Evolutionary conservation across 2,113 vertebrate genomes (phyloP).

Genomic region (Polyodon spathula): DNA sequence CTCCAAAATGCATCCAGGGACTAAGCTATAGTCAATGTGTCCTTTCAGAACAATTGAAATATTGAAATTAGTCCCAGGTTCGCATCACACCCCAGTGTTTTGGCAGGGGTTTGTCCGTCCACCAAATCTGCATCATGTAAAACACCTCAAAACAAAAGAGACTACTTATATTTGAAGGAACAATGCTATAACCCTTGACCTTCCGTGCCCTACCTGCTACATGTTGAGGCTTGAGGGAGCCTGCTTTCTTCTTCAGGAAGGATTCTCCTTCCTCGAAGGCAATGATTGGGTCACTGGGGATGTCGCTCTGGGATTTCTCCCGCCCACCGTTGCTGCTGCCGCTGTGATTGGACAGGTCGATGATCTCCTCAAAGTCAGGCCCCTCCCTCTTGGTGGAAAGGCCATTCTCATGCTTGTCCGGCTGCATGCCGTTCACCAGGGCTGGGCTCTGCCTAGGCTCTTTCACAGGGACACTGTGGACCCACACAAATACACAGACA

Average conservation of each 20-base stretch:
- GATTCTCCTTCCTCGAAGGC: constrained; percentile 74
- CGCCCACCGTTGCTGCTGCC: constrained; percentile 43
- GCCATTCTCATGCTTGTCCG: constrained; percentile 75
- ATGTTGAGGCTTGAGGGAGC: constrained; percentile 77
- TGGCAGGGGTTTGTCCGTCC: too few species aligned
- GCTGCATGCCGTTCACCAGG: constrained; percentile 74
- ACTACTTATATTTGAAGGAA: too few species aligned
- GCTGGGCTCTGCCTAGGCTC: constrained; percentile 25
- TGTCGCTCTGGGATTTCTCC: constrained; percentile 52
- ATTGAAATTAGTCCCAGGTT: too few species aligned
- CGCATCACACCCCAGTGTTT: too few species aligned
- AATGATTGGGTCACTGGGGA: constrained; percentile 64
- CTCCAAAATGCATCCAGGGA: too few species aligned
- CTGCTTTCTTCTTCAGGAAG: constrained; percentile 76
- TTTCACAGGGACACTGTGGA: constrained; percentile 48
- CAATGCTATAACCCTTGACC: too few species aligned
- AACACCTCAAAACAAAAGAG: too few species aligned
- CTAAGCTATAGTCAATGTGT: too few species aligned
- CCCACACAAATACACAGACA: too few species aligned
- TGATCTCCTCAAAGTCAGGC: constrained; percentile 52
- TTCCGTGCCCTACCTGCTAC: constrained; percentile 68
- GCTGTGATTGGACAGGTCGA: constrained; percentile 60
- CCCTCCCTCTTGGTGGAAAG: constrained; percentile 62
- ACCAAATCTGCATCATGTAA: too few species aligned
- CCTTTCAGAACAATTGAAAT: too few species aligned